phyloP scores from a whole-genome alignment of 2,888 invertebrate genomes.

The Microchrysa polita region DNA sequence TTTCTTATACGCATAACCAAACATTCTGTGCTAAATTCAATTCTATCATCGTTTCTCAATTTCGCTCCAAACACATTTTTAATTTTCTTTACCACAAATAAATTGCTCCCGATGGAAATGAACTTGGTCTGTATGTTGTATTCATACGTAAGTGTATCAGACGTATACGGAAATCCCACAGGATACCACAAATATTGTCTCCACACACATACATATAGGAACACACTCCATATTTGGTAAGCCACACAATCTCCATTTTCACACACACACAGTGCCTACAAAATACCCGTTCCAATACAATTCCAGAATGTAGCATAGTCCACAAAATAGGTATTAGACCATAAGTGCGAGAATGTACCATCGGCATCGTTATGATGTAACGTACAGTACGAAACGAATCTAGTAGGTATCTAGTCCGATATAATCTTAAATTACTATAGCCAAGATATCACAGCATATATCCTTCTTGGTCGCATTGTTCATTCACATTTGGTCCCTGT shows the following conservation, averaged over 20 bases:
- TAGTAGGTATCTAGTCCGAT: constrained; percentile 5
- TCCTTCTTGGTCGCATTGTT: too few species aligned
- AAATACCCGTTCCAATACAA: background rate
- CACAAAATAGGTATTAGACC: background rate
- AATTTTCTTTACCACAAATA: constrained; percentile 31
- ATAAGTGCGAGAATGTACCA: too few species aligned
- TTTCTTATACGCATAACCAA: too few species aligned
- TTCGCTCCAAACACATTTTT: constrained; percentile 31
- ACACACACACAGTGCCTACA: background rate
- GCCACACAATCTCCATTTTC: constrained; percentile 40
- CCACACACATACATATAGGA: background rate
- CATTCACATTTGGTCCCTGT: too few species aligned
- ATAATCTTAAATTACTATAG: constrained; percentile 19
- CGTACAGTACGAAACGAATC: too few species aligned
- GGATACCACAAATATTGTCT: constrained; percentile 14
- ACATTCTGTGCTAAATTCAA: too few species aligned
- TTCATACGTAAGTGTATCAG: background rate
- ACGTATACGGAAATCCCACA: background rate
- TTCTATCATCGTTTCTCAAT: background rate
- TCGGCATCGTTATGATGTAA: background rate
- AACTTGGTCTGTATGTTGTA: constrained; percentile 5
- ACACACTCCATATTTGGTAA: background rate
- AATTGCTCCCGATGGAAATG: constrained; percentile 42
- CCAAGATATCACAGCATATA: background rate
- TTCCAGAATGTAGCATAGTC: background rate